A percentile compares a stretch with the other conserved stretches of the same genome.
Conservation (phyloP, 2,797 vertebrate species). For the Phalanger gymnotis region DNA sequence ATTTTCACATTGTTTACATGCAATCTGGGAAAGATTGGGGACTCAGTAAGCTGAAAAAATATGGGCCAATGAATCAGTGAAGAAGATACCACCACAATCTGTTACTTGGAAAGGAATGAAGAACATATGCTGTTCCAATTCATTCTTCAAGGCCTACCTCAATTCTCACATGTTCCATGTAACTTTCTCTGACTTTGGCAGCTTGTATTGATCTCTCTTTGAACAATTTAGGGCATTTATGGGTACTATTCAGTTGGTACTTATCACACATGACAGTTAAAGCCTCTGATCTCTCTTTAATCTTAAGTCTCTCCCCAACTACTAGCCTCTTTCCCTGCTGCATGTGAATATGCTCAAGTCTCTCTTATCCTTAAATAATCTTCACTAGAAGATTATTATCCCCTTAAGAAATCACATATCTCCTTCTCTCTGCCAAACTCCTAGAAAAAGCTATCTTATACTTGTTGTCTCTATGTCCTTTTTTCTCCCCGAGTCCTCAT, state of each 20-base stretch:
- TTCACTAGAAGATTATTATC: not conserved
- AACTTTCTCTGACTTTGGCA: not conserved
- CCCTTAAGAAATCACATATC: not conserved
- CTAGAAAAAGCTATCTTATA: not conserved
- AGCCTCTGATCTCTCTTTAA: not conserved
- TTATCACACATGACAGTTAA: not conserved
- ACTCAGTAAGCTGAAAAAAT: constrained; percentile 2
- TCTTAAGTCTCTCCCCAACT: not conserved
- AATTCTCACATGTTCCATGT: not conserved
- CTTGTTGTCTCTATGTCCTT: not conserved
- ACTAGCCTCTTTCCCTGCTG: not conserved
- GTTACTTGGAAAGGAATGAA: not conserved
- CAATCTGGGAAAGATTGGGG: not conserved
- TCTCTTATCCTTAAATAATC: not conserved
- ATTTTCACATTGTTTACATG: not conserved
- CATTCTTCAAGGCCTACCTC: not conserved
- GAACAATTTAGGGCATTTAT: not conserved
- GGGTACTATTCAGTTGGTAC: not conserved
- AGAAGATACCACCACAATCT: not conserved
- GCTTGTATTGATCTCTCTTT: not conserved
- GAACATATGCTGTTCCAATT: not conserved
- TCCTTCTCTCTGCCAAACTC: not conserved
- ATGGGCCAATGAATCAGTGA: not conserved
- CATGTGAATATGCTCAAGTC: not conserved
- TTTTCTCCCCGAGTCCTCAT: not conserved